phyloP scores from a whole-genome alignment of 2,888 invertebrate genomes.

The Scaptomyza tumidula region DNA sequence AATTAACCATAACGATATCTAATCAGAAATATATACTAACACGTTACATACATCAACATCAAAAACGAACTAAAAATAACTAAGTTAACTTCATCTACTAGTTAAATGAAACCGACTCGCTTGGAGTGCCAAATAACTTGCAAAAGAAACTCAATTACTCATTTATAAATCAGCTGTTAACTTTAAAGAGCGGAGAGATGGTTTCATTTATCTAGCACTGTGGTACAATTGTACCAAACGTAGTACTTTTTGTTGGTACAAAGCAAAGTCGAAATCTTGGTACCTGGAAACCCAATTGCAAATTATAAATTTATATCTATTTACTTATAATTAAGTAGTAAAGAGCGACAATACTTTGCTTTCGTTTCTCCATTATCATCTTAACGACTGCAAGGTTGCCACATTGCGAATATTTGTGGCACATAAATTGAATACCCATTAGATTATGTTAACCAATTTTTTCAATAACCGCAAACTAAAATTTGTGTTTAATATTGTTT shows the following conservation, averaged over 20 bases:
- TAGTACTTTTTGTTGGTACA: background rate
- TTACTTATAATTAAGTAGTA: background rate
- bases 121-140: background rate
- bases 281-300: background rate
- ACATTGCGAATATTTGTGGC: conserved; percentile 15
- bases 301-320: background rate
- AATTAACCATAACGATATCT: conserved; percentile 34
- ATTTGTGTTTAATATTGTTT: background rate
- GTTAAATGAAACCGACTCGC: background rate
- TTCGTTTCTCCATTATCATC: conserved; percentile 33
- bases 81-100: background rate
- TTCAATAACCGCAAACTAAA: background rate
- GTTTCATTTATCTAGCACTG: background rate
- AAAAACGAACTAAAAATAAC: conserved; percentile 1
- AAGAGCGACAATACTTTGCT: conserved; percentile 16
- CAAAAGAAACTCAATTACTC: conserved; percentile 5
- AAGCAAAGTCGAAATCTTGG: background rate
- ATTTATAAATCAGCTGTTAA: conserved; percentile 27
- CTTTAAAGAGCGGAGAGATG: background rate
- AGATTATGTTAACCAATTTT: background rate
- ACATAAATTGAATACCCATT: conserved; percentile 6
- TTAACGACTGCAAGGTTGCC: conserved; percentile 43
- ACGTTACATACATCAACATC: conserved; percentile 26
- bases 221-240: background rate
- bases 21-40: conserved; percentile 22